These are phyloP conservation scores for Drosophila melanosoma DNA, from an alignment of 2,888 invertebrate genomes.

Conservation along the genomic window DNA sequence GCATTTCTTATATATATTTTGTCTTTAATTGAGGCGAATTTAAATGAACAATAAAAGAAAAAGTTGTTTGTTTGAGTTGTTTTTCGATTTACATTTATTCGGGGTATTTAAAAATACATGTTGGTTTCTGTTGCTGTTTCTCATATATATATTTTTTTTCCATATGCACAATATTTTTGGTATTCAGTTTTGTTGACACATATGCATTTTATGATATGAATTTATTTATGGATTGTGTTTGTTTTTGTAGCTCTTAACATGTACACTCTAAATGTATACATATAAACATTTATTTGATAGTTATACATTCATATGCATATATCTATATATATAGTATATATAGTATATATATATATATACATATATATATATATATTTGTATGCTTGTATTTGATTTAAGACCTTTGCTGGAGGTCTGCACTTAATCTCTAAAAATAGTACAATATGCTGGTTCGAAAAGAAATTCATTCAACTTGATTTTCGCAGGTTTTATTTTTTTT, in stretches of 20 bases:
- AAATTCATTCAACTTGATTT: constrained; percentile 36
- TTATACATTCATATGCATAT: constrained; percentile 6
- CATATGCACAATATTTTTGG: constrained; percentile 37
- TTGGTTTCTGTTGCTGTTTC: constrained; percentile 13
- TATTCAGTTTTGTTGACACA: constrained; percentile 58
- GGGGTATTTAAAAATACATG: constrained; percentile 67
- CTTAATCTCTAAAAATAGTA: constrained; percentile 70
- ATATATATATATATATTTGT: constrained; percentile 6
- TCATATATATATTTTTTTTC: constrained; percentile 15
- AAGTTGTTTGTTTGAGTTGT: background rate
- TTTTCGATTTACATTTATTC: constrained; percentile 53
- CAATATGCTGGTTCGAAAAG: constrained; percentile 43
- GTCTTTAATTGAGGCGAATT: constrained; percentile 35
- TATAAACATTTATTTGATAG: constrained; percentile 18
- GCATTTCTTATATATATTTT: constrained; percentile 28
- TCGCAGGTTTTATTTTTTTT: constrained; percentile 14
- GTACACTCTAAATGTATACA: constrained; percentile 3
- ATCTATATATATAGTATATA: constrained; percentile 26
- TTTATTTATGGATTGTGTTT: constrained; percentile 52
- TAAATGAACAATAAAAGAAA: background rate
- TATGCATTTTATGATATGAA: constrained; percentile 75
- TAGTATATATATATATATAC: constrained; percentile 7
- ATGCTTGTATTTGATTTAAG: constrained; percentile 59
- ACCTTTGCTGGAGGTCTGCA: constrained; percentile 60
- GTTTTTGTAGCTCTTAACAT: constrained; percentile 36